phyloP scores from a whole-genome alignment of 2,888 invertebrate genomes.

The Gari tellinella region DNA sequence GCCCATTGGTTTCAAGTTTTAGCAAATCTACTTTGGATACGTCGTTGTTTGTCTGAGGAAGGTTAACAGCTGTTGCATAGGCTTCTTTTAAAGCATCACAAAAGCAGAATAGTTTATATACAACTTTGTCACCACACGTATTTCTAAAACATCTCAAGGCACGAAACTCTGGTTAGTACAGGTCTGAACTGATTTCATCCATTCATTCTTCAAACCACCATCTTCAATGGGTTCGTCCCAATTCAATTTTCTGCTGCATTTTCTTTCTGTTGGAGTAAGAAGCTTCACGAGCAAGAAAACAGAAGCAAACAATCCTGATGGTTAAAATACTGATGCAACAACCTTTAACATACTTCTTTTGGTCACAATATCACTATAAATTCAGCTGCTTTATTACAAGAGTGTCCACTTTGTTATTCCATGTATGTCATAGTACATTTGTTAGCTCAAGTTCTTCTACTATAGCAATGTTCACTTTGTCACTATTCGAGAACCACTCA shows the following conservation, averaged over 20 bases:
- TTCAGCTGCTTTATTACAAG: too few species aligned
- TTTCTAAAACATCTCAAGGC: too few species aligned
- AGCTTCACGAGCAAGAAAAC: background rate
- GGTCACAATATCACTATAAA: too few species aligned
- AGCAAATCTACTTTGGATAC: slow-evolving; percentile 3
- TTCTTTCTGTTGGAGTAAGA: background rate
- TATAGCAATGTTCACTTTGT: too few species aligned
- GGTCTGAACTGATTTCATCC: too few species aligned
- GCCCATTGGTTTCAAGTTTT: slow-evolving; percentile 15
- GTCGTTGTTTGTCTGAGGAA: slow-evolving; percentile 1
- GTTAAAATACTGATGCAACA: slow-evolving; percentile 5
- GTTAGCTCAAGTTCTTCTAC: too few species aligned
- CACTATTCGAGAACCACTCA: slow-evolving; percentile 17
- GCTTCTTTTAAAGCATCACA: slow-evolving; percentile 11
- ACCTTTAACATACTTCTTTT: background rate
- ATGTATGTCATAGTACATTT: too few species aligned
- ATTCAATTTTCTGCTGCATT: background rate
- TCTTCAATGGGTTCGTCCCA: slow-evolving; percentile 4
- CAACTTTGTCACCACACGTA: too few species aligned
- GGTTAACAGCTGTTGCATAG: slow-evolving; percentile 17
- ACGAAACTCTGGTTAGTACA: too few species aligned
- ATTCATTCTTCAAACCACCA: too few species aligned
- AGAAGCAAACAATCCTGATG: background rate
- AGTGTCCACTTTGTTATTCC: too few species aligned
- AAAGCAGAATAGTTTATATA: too few species aligned